Base-by-base conservation (phyloP, 2,113 vertebrate genomes). In the Falcunculus frontatus region DNA sequence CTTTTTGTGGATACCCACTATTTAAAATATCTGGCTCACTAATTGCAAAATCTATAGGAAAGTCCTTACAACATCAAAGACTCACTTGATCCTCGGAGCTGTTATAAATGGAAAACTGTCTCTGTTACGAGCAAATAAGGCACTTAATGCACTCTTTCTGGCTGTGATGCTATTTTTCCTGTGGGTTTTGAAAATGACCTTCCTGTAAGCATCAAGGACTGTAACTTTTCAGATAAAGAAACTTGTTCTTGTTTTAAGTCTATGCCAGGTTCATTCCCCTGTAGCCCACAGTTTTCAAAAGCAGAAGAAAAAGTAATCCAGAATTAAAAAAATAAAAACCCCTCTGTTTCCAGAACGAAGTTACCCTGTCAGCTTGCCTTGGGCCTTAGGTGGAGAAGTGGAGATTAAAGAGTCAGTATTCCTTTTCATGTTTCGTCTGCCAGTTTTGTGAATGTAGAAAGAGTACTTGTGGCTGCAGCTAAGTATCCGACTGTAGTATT, bases 351-450 rank as follows among this genome's bases (percentile, higher is more conserved):
- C 95, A 98, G 98, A 98, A 97, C n/a, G 98, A 98, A 98, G 96
- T 97, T 98, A 89, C 98, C 97, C 98, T 98, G 98, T 98, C 98
- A 99, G 98, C 97, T 98, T 98, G 98, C 98, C 98, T 97, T 98
- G 98, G 98, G 98, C 98, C 97, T 98, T 98, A 98, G 98, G 98
- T 98, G 97, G 97, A 98, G 98, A 98, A 98, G 97, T 95, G 90
- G 98, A 99, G 98, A 99, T 99, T 99, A 99, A 99, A 99, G 98
- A 98, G 98, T 95, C 98, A 98, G 98, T 98, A 99, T 99, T 99
- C 98, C 98, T 99, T 99, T 99, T 99, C 98, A 99, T 98, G 98
- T 98, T 98, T 98, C 97, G 26, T 97, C 98, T 98, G 98, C 97
- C 97, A 98, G 98, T 98, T 98, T 98, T 97, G 98, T 98, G 98